Percentiles rank a stretch among this genome's conserved stretches.
Conservation (phyloP, 2,113 vertebrate genomes). For the Gymnobelideus leadbeateri region DNA sequence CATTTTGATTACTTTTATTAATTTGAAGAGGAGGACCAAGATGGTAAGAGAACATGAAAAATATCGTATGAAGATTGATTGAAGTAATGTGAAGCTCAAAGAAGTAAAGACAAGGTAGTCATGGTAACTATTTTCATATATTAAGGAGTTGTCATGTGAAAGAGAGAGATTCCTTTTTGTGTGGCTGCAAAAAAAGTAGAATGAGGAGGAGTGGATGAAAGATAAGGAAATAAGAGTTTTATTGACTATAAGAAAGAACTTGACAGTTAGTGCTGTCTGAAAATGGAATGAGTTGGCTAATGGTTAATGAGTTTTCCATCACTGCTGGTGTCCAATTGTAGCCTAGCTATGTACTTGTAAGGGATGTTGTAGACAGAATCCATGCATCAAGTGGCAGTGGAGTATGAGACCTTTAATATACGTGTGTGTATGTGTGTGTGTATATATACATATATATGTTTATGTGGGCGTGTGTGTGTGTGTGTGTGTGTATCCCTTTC, state of each 20-base stretch:
- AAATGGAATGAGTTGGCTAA: background rate
- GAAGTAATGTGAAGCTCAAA: background rate
- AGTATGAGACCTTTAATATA: background rate
- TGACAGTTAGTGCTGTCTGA: background rate
- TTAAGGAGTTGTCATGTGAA: background rate
- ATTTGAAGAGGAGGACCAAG: background rate
- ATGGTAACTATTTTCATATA: constrained; percentile 4
- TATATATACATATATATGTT: too few relatives aligned
- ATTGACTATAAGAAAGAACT: background rate
- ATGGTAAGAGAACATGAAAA: background rate
- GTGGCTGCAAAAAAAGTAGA: background rate
- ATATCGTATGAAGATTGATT: background rate
- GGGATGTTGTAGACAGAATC: background rate
- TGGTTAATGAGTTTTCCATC: background rate
- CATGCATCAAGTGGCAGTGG: background rate
- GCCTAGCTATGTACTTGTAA: background rate
- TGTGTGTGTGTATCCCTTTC: too few relatives aligned
- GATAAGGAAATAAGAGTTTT: background rate
- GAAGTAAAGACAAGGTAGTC: background rate
- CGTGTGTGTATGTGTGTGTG: too few relatives aligned
- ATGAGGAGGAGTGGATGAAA: background rate
- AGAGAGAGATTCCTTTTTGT: background rate
- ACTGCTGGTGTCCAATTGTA: background rate
- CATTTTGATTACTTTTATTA: background rate
- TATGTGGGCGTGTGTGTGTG: background rate